Evolutionary conservation across 2,113 vertebrate species (phyloP), one percentile per base, ranked within the genome.

Genomic region (Clarias magur): DNA sequence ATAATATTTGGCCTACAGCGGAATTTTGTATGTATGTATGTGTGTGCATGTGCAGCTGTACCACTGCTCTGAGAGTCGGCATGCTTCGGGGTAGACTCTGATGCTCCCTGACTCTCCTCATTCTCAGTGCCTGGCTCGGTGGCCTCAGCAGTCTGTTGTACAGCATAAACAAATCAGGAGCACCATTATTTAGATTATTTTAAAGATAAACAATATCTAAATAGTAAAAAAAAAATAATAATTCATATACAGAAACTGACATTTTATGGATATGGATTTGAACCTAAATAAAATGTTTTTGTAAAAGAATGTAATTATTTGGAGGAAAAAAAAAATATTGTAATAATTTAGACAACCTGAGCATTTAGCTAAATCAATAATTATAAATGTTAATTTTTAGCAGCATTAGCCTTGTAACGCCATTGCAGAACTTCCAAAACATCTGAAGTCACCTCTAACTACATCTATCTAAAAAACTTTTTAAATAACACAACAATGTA

Each of bases 31-130:
- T 65, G 79, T 30, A 1, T 68, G 53, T 48, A 0, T 38, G 34
- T 38, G 34, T 38, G 34, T 38, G 2, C 23, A 25, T 53, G 38
- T 30, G 17, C 11, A 48, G 1, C 0, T 91, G 92, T 93, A 99
- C 97, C 95, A 85, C 94, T 96, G 87, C 96, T 97, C 4, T 97
- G 95, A 30, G 95, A 95, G 89, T 98, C 97, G 25, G 96, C 95
- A 91, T 95, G 95, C 90, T 95, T 96, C 86, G 96, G 97, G 83
- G 89, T 96, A 84, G 94, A 95, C 90, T 97, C 97, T 3, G 95
- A 93, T 63, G 94, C 94, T 89, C 95, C 95, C 92, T 95, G 91
- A 70, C 93, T 96, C 86, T 97, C 97, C 91, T 99, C 97, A 19
- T 95, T 96, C 89, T 97, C 93, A 80, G 94, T 96, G 59, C 94